Base-by-base conservation (phyloP, 2,888 invertebrate species). In the Ormyrus pomaceus region DNA sequence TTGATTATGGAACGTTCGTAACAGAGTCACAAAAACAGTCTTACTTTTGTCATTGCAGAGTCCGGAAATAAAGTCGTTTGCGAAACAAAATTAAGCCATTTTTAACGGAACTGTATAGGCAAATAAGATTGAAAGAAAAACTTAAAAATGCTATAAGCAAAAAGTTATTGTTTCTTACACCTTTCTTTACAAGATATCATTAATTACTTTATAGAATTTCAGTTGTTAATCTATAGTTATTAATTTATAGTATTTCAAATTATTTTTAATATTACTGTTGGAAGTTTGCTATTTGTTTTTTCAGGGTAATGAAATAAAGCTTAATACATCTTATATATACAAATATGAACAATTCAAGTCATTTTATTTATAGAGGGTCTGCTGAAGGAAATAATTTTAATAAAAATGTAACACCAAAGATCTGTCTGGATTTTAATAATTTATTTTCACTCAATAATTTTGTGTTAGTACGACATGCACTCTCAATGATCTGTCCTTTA, bases 361-460 rank as follows among this genome's bases (percentile, higher is more conserved):
- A 34, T 34, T 34, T 34, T 34, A 34, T 34, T 34, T 34, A 34
- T 34, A 4, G 4, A 34, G 34, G 34, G 34, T 34, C 34, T 34
- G 34, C 4, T 34, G 34, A 34, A 34, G 34, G 34, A 34, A 34
- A 51, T 45, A 73, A 77, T 76, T 58, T 51, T 68, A 77, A 13
- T 66, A 78, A 62, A 64, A 76, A 34, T 4, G 4, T 3, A 4
- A 80, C 51, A 82, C 68, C 46, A 8, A 10, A 69, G 58, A 53
- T 64, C 46, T 82, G 75, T 62, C 65, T 78, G 77, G 7, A 68
- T 72, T 80, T 69, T 66, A 66, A 72, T 80, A 34, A 77, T 81
- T 81, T 81, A 81, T 82, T 83, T 66, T 68, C 76, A 78, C 62
- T 78, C 76, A 56, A 76, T 77, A 69, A 70, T 81, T 81, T 74